Conservation (phyloP, 1,140 invertebrate species). For the Trichomalopsis sarcophagae region DNA sequence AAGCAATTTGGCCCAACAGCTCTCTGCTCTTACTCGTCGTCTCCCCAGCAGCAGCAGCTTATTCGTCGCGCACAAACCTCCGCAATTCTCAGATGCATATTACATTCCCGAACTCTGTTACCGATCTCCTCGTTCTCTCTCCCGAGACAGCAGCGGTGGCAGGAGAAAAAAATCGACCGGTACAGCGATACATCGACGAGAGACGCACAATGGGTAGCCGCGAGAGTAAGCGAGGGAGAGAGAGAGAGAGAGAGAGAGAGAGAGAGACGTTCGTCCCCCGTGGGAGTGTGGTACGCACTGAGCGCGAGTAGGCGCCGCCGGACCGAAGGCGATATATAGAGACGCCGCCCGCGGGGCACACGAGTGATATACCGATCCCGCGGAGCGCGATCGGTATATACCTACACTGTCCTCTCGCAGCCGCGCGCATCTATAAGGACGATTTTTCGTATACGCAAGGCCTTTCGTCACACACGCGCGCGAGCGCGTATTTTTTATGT, state of each 20-base stretch:
- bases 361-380: not conserved
- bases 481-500: not conserved
- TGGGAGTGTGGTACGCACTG: conserved; percentile 62
- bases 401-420: not conserved
- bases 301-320: conserved; percentile 43
- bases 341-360: not conserved
- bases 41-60: not conserved
- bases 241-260: not conserved
- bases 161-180: conserved; percentile 13
- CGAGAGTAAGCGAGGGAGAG: no score
- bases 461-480: conserved; percentile 2
- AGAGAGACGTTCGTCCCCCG: conserved; percentile 54
- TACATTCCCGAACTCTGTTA: no score
- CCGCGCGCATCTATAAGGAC: conserved; percentile 28
- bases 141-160: not conserved
- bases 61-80: not conserved
- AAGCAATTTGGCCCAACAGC: no score
- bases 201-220: not conserved
- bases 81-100: not conserved
- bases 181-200: not conserved
- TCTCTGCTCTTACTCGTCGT: not conserved
- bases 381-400: not conserved
- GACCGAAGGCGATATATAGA: conserved; percentile 33
- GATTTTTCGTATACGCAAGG: not conserved
- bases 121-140: not conserved